Percentiles rank a stretch among this genome's conserved stretches.
These are phyloP conservation scores for Otis tarda DNA, from an alignment of 2,113 vertebrate species.

Conservation along the genomic window DNA sequence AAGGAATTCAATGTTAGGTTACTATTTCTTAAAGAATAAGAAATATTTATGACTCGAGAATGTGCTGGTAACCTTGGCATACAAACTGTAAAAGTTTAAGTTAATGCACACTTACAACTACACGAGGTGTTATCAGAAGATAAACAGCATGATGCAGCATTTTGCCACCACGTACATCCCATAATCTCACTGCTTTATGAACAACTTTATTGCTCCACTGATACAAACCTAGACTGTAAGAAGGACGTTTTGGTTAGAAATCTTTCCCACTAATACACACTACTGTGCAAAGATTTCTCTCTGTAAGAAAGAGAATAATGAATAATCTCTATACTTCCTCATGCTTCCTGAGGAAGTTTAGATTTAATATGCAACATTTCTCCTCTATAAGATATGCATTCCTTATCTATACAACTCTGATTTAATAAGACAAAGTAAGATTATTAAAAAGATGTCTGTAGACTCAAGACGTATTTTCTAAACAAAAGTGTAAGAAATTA, in stretches of 20 bases:
- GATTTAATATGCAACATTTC: neutral
- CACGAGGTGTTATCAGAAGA: conserved; percentile 89
- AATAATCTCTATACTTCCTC: neutral
- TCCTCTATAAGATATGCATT: neutral
- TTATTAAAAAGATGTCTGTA: neutral
- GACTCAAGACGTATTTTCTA: neutral
- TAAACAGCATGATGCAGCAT: conserved; percentile 86
- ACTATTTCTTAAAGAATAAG: neutral
- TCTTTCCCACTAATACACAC: neutral
- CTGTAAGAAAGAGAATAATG: accelerated
- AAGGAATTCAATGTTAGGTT: neutral
- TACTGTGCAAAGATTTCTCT: neutral
- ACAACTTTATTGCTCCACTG: conserved; percentile 94
- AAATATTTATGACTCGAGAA: neutral
- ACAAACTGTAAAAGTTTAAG: neutral
- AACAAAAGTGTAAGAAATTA: neutral
- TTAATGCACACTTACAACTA: conserved; percentile 82
- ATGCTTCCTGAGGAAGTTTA: neutral
- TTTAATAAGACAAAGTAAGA: neutral
- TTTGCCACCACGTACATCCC: conserved; percentile 85
- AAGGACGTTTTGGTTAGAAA: conserved; percentile 6
- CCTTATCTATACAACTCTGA: neutral
- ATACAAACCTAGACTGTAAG: conserved; percentile 90
- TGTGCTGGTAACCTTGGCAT: neutral
- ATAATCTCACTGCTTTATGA: conserved; percentile 81